phyloP scores from a whole-genome alignment of 1,140 invertebrate species.

The Cyphomyrmex costatus region DNA sequence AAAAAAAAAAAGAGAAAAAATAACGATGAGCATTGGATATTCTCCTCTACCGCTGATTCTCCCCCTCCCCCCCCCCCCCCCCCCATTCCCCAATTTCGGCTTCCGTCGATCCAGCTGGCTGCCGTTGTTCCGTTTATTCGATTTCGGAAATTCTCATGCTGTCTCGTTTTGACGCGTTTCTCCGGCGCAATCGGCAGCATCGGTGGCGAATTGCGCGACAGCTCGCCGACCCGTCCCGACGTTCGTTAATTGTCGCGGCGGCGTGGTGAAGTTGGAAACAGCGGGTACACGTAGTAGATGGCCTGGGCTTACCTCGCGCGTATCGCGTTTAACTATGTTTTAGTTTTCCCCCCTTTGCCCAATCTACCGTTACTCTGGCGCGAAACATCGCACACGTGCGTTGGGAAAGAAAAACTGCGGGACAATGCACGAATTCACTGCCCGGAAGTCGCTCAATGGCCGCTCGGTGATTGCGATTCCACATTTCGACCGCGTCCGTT shows the following conservation, averaged over 20 bases:
- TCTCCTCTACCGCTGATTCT: not conserved
- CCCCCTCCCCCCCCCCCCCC: too few species aligned
- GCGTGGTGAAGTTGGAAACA: conserved; percentile 54
- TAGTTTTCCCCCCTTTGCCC: conserved; percentile 14
- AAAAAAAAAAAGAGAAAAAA: not conserved
- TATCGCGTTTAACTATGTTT: conserved; percentile 51
- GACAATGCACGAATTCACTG: conserved; percentile 48
- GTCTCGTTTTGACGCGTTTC: conserved; percentile 40
- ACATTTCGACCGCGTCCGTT: conserved; percentile 2
- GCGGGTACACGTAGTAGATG: conserved; percentile 38
- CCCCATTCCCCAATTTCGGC: conserved; percentile 39
- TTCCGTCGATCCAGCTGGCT: conserved; percentile 26
- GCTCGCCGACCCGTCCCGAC: not conserved
- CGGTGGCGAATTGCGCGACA: conserved; percentile 47
- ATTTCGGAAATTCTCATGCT: conserved; percentile 44
- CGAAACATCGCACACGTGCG: conserved; percentile 42
- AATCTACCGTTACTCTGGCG: not conserved
- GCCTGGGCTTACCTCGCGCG: conserved; percentile 38
- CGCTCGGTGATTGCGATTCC: conserved; percentile 34
- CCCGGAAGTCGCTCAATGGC: conserved; percentile 48
- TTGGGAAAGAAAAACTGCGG: conserved; percentile 47
- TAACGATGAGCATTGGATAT: not conserved
- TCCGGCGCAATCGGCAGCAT: conserved; percentile 36
- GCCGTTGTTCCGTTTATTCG: conserved; percentile 32
- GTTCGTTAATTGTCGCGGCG: conserved; percentile 61